Conservation (phyloP, 2,797 vertebrate genomes). For the Florisuga fusca region DNA sequence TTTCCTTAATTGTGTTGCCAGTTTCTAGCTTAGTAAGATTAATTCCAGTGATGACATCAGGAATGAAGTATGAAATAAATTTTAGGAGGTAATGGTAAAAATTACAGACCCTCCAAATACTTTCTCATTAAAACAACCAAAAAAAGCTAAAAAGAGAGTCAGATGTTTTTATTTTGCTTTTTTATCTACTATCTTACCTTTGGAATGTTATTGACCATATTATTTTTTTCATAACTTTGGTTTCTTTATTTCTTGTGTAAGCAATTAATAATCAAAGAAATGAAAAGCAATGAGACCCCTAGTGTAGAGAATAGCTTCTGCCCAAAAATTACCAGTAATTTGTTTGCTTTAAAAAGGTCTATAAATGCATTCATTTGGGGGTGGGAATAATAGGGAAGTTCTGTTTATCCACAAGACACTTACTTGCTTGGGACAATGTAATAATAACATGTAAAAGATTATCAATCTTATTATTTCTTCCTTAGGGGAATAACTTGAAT, state of each 20-base stretch:
- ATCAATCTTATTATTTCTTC: not conserved
- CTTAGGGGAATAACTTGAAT: not conserved
- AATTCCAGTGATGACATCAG: not conserved
- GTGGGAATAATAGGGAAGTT: not conserved
- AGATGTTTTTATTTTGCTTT: not conserved
- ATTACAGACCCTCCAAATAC: not conserved
- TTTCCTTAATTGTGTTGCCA: not conserved
- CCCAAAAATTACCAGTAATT: not conserved
- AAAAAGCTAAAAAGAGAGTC: not conserved
- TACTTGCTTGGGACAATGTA: not conserved
- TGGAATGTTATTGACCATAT: not conserved
- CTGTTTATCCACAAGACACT: not conserved
- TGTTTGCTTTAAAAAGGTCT: not conserved
- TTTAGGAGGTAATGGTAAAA: not conserved
- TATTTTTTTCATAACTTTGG: not conserved
- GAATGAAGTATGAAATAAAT: not conserved
- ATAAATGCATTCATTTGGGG: rapidly evolving
- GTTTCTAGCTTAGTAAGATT: not conserved
- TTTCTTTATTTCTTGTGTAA: not conserved
- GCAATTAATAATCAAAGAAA: not conserved
- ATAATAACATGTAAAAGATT: not conserved
- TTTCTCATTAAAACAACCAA: not conserved
- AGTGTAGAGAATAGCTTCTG: not conserved
- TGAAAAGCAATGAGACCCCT: not conserved
- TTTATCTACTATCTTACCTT: not conserved